These are phyloP conservation scores for Diceros bicornis DNA, from an alignment of 2,797 vertebrate genomes.

Conservation along the genomic window DNA sequence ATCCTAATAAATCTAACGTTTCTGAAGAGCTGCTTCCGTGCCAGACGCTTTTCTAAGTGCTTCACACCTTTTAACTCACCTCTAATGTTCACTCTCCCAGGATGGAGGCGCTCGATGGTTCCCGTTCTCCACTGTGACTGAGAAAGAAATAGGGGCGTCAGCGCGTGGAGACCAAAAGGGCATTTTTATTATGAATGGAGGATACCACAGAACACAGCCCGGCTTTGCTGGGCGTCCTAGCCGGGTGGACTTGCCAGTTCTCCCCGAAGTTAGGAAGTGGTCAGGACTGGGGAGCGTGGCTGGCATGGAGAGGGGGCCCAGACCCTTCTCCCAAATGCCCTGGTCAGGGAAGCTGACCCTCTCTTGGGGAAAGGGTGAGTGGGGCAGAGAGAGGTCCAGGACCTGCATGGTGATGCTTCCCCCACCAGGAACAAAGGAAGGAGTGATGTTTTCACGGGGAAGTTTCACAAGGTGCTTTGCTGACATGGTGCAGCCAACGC, in stretches of 20 bases:
- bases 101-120: fast-evolving
- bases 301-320: not conserved
- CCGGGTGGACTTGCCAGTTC: not conserved
- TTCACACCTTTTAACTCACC: fast-evolving
- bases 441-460: not conserved
- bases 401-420: not conserved
- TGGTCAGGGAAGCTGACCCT: fast-evolving
- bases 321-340: not conserved
- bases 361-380: too few relatives aligned
- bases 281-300: not conserved
- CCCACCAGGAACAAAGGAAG: not conserved
- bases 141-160: not conserved
- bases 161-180: not conserved
- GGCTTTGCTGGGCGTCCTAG: not conserved
- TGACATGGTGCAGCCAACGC: fast-evolving
- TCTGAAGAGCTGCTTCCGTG: not conserved
- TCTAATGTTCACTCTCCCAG: fast-evolving
- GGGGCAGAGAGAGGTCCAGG: not conserved
- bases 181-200: not conserved
- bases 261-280: not conserved
- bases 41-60: not conserved
- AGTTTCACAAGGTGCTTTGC: not conserved
- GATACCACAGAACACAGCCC: fast-evolving
- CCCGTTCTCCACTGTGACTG: not conserved
- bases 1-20: not conserved